Base-by-base conservation (phyloP, 1,140 invertebrate species). In the Chrysoperla carnea region DNA sequence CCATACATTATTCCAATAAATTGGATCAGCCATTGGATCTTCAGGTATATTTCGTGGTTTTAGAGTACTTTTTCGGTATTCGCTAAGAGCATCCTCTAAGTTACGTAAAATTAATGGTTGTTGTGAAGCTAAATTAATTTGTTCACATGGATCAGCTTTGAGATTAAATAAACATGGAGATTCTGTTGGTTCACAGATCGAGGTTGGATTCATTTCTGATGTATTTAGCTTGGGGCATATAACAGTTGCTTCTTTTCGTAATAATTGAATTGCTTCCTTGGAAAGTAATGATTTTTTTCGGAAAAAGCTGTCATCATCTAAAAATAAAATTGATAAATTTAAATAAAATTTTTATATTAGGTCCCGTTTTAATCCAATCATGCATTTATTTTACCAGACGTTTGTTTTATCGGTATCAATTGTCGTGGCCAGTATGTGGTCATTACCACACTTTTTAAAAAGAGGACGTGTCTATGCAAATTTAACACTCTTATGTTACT, bases 151-250 rank as follows among this genome's bases (percentile, higher is more conserved):
- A 63, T 88, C 84, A 13, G 68, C 59, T 6, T 58, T 58, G 27
- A 88, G 65, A 50, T 88, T 73, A 56, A 78, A 89, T 1, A 88
- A 57, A 52, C 84, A 88, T 4, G 79, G 73, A 5, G 64, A 54
- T 41, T 59, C 44, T 0, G 63, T 35, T 0, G 73, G 66, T 47
- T 74, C 56, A 44, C 77, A 81, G 1, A 44, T 41, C 50, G 63
- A 17, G 46, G 45, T 41, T 41, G 50, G 43, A 8, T 55, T 49
- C 12, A 51, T 14, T 15, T 53, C 41, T 36, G 49, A 46, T 9
- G 43, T n/a, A 37, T 50, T 47, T 15, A 42, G 38, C 14, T 50
- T 29, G 37, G 47, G 45, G 48, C 61, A 63, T 11, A 40, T 51
- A 3, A 78, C 38, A 36, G 55, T 52, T 1, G 72, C 69, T 6